Percentiles rank a stretch among this genome's conserved stretches.
phyloP scores from a whole-genome alignment of 1,140 invertebrate genomes.

The Dendrolimus kikuchii region DNA sequence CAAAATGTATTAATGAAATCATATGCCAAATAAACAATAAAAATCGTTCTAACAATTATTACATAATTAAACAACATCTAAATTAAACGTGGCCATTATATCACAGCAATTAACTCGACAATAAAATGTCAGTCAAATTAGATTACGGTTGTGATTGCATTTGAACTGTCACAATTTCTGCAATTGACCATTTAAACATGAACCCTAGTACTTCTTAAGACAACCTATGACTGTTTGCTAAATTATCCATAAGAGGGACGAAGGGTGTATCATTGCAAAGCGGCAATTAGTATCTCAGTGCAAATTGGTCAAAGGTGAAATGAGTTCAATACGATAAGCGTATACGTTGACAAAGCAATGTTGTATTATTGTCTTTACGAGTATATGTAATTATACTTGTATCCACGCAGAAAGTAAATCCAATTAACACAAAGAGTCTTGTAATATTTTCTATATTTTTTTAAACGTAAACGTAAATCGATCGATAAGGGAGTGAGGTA shows the following conservation, averaged over 20 bases:
- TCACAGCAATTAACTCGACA: slow-evolving; percentile 32
- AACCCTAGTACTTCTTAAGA: slow-evolving; percentile 5
- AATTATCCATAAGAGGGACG: slow-evolving; percentile 4
- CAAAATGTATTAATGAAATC: too few relatives aligned
- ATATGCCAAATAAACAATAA: too few relatives aligned
- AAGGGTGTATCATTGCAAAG: slow-evolving; percentile 11
- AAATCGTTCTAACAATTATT: too few relatives aligned
- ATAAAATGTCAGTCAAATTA: slow-evolving; percentile 29
- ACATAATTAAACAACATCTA: too few relatives aligned
- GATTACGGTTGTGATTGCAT: slow-evolving; percentile 26
- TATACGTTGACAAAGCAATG: slow-evolving; percentile 35
- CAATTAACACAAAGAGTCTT: too few relatives aligned
- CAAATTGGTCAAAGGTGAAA: slow-evolving; percentile 50
- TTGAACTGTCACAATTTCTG: slow-evolving; percentile 35
- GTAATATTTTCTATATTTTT: too few relatives aligned
- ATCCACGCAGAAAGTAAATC: slow-evolving; percentile 18
- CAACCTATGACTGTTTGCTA: background rate
- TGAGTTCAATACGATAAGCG: slow-evolving; percentile 44
- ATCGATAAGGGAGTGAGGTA: too few relatives aligned
- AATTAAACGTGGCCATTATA: slow-evolving; percentile 12
- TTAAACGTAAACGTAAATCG: too few relatives aligned
- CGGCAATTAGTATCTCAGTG: slow-evolving; percentile 30
- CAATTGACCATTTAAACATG: slow-evolving; percentile 15
- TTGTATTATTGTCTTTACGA: slow-evolving; percentile 19
- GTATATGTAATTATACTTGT: slow-evolving; percentile 9